phyloP scores from a whole-genome alignment of 2,113 vertebrate species.

The Apus apus region DNA sequence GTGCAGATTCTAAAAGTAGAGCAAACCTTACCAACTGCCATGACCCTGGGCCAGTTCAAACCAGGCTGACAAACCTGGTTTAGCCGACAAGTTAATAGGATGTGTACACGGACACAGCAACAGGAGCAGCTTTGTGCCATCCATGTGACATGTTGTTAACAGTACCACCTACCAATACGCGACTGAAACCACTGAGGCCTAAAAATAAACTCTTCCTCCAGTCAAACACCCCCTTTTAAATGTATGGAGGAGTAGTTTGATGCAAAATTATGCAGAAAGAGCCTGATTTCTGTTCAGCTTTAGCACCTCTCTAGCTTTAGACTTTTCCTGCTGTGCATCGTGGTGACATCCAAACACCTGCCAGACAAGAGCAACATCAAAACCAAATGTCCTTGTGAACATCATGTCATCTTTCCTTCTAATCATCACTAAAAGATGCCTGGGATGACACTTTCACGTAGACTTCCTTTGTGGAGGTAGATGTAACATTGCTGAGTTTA shows the following conservation, averaged over 20 bases:
- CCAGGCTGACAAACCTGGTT: neutral
- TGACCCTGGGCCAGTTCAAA: neutral
- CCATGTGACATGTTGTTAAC: neutral
- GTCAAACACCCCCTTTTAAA: neutral
- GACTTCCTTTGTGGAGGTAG: neutral
- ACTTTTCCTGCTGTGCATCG: neutral
- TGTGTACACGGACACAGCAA: neutral
- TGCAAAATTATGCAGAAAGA: neutral
- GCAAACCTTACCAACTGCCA: neutral
- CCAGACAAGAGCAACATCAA: neutral
- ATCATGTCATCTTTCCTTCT: neutral
- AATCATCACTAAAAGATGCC: neutral
- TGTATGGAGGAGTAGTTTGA: neutral
- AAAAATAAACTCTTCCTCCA: slow-evolving; percentile 36
- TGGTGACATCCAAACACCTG: neutral
- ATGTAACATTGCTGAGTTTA: neutral
- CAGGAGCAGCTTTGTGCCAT: neutral
- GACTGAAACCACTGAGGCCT: neutral
- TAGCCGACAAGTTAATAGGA: neutral
- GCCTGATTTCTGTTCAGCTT: neutral
- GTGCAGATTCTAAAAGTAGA: neutral
- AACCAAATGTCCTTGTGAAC: neutral
- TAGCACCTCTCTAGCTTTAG: neutral
- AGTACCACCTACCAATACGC: neutral
- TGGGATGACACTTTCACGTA: neutral